Conservation (phyloP, 1,140 invertebrate species). For the Leptoteleia sp. region DNA sequence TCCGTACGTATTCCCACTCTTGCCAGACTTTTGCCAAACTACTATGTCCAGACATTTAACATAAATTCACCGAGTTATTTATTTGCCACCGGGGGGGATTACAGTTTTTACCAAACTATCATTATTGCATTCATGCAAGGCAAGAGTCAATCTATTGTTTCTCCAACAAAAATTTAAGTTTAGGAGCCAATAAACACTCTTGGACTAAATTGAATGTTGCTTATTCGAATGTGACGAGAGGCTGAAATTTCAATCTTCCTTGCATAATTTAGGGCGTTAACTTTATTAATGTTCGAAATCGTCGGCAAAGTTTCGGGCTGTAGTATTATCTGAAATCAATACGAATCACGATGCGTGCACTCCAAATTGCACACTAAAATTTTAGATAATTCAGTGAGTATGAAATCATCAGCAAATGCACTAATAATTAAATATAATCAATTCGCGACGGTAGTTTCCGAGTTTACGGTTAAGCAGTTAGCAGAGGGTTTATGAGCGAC, state of each 20-base stretch:
- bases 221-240: conserved; percentile 19
- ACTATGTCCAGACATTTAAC: too few relatives aligned
- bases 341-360: conserved; percentile 10
- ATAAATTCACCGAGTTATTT: too few relatives aligned
- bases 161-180: too few relatives aligned
- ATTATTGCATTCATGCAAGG: too few relatives aligned
- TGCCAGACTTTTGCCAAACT: too few relatives aligned
- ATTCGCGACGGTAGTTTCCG: conserved; percentile 6
- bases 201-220: conserved; percentile 2
- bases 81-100: too few relatives aligned
- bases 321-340: conserved; percentile 37
- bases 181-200: too few relatives aligned
- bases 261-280: conserved; percentile 28
- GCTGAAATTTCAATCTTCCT: conserved; percentile 18
- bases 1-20: too few relatives aligned
- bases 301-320: conserved; percentile 15
- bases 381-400: conserved; percentile 20
- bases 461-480: conserved; percentile 14
- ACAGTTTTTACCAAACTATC: too few relatives aligned
- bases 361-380: conserved; percentile 16
- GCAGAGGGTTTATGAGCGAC: not conserved
- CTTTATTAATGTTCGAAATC: conserved; percentile 27
- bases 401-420: conserved; percentile 10
- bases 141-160: too few relatives aligned
- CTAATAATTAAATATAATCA: conserved; percentile 8